Conservation (phyloP, 2,113 vertebrate genomes). For the Bagarius yarrelli region DNA sequence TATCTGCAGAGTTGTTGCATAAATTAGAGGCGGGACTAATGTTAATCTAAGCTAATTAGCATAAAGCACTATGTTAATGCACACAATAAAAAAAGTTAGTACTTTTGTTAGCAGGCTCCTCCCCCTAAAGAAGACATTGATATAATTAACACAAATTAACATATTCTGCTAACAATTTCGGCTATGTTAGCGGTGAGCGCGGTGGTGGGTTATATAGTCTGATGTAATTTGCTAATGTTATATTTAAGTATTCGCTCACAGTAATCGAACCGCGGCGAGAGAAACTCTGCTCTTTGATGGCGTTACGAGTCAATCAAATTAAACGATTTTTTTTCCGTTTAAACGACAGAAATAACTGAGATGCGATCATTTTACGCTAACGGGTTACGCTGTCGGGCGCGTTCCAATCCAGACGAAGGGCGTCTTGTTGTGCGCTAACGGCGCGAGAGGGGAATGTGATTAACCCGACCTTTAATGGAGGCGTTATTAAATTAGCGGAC, state of each 20-base stretch:
- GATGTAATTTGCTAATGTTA: too few relatives aligned
- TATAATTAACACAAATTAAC: too few relatives aligned
- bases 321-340: background rate
- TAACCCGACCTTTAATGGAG: slow-evolving; percentile 11
- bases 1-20: background rate
- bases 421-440: background rate
- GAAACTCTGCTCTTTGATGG: too few relatives aligned
- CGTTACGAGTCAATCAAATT: too few relatives aligned
- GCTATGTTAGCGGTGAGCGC: too few relatives aligned
- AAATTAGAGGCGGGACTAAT: background rate
- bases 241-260: too few relatives aligned
- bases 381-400: background rate
- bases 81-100: background rate
- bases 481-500: slow-evolving; percentile 30
- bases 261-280: too few relatives aligned
- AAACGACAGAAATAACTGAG: background rate
- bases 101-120: background rate
- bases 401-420: background rate
- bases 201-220: too few relatives aligned
- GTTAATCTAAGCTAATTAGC: background rate
- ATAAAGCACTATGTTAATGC: background rate
- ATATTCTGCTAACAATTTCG: too few relatives aligned
- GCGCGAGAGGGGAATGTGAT: background rate
- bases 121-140: too few relatives aligned
- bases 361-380: background rate